Evolutionary conservation across 2,797 vertebrate genomes (phyloP).

Genomic region (Gymnothorax javanicus): DNA sequence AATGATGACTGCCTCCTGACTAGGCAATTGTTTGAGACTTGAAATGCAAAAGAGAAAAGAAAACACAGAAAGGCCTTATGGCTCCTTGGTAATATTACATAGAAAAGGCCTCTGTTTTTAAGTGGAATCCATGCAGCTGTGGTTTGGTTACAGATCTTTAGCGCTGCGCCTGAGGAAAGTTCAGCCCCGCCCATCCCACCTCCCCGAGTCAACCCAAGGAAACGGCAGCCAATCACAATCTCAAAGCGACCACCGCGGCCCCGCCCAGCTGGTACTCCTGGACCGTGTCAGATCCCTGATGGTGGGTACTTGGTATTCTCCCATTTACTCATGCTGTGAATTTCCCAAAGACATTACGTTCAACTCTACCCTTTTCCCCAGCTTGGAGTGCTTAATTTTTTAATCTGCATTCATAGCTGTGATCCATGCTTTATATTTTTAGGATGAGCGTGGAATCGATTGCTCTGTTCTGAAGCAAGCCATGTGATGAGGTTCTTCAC

Average conservation of each 20-base stretch:
- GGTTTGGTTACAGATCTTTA: conserved; percentile 82
- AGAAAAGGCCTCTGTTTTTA: background rate
- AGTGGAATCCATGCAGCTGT: background rate
- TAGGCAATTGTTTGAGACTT: background rate
- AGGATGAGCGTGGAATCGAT: background rate
- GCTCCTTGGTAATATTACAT: background rate
- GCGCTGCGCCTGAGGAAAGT: conserved; percentile 83
- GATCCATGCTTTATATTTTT: background rate
- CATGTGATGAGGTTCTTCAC: background rate
- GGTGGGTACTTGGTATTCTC: conserved; percentile 68
- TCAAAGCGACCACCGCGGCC: conserved; percentile 88
- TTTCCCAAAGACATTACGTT: background rate
- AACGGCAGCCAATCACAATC: conserved; percentile 95
- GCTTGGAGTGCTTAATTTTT: background rate
- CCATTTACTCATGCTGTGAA: background rate
- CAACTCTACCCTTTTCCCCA: background rate
- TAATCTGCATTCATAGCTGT: background rate
- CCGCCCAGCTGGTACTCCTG: conserved; percentile 71
- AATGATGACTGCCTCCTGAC: background rate
- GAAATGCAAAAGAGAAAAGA: background rate
- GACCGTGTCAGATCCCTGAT: conserved; percentile 67
- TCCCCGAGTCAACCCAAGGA: conserved; percentile 84
- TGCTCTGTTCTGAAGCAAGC: background rate
- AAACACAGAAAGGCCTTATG: background rate
- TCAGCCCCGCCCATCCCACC: conserved; percentile 84